Evolutionary conservation across 2,113 vertebrate genomes (phyloP).

Genomic region (Melierax canorus): DNA sequence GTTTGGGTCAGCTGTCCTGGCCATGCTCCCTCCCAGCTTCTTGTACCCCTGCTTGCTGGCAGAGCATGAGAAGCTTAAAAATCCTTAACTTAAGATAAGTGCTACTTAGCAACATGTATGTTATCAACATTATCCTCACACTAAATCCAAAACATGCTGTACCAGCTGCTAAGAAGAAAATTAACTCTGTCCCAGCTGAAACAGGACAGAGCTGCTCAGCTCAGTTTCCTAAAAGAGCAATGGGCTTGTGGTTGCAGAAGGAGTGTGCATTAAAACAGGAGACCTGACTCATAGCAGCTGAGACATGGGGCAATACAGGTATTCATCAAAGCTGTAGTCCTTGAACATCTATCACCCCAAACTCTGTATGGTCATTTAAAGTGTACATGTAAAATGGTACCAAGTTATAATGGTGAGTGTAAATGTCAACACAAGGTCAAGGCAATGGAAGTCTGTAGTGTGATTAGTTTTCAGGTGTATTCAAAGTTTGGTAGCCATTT

Average conservation of each 20-base stretch:
- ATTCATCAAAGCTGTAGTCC: background rate
- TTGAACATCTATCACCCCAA: fast-evolving
- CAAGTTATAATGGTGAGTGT: fast-evolving
- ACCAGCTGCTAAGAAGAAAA: too few species aligned
- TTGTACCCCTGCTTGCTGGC: too few species aligned
- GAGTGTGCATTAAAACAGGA: background rate
- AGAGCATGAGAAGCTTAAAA: too few species aligned
- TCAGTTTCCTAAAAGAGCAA: fast-evolving
- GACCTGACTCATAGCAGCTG: fast-evolving
- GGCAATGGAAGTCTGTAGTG: background rate
- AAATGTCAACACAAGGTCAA: background rate
- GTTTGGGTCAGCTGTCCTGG: too few species aligned
- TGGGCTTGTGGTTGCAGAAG: background rate
- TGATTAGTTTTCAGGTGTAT: background rate
- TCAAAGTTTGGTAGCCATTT: background rate
- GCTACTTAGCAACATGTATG: too few species aligned
- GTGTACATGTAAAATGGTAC: fast-evolving
- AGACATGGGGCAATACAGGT: background rate
- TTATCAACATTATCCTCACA: too few species aligned
- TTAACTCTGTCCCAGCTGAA: too few species aligned
- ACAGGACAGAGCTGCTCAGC: background rate
- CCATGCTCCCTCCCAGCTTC: too few species aligned
- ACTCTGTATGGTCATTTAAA: fast-evolving
- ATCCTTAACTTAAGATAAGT: too few species aligned
- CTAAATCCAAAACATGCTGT: too few species aligned